Evolutionary conservation across 2,888 invertebrate species (phyloP).

Genomic region (Cataglyphis cursor): DNA sequence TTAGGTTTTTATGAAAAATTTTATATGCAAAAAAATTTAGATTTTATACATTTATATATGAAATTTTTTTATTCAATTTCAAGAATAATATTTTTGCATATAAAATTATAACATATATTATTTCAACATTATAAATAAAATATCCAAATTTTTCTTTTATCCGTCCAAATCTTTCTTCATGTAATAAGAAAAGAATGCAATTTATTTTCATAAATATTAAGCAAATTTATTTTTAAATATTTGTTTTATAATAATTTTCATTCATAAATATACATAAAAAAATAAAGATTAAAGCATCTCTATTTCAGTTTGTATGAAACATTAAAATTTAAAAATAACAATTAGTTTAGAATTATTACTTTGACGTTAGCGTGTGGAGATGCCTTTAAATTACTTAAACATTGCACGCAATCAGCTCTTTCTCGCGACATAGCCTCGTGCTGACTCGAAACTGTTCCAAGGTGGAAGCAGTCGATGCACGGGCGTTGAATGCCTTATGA

Average conservation of each 20-base stretch:
- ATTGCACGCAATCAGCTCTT: background rate
- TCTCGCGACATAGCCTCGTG: constrained; percentile 10
- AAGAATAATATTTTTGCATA: background rate
- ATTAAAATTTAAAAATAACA: background rate
- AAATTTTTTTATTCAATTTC: background rate
- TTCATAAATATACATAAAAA: background rate
- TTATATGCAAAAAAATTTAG: background rate
- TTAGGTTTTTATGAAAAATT: background rate
- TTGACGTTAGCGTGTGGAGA: background rate
- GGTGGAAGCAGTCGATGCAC: constrained; percentile 67
- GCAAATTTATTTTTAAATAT: background rate
- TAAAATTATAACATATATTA: background rate
- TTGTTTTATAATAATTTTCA: background rate
- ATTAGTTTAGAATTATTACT: background rate
- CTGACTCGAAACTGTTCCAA: constrained; percentile 64
- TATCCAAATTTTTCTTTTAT: background rate
- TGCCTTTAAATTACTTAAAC: background rate
- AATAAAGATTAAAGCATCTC: background rate
- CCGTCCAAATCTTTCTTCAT: background rate
- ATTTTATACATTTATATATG: background rate
- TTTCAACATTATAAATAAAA: background rate
- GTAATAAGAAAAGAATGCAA: background rate
- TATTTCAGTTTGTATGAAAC: background rate
- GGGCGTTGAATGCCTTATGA: constrained; percentile 74
- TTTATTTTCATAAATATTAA: background rate